Percentiles rank a stretch among this genome's conserved stretches.
phyloP scores from a whole-genome alignment of 2,888 invertebrate genomes.

The Geophilus truncorum region DNA sequence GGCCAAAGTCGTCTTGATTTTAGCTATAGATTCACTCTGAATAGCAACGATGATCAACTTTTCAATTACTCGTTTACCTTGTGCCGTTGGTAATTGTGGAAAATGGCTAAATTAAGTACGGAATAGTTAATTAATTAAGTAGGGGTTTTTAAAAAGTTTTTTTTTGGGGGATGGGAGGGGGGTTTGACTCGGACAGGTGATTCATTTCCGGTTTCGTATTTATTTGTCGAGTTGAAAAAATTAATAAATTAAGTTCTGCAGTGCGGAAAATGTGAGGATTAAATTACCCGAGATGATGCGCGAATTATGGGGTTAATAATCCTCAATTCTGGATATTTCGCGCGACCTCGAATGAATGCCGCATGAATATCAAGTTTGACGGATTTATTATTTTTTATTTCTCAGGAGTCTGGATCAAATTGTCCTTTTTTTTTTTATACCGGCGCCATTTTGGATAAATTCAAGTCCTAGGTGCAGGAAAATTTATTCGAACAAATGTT shows the following conservation, averaged over 20 bases:
- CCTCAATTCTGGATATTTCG: not conserved
- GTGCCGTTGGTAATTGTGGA: too few species aligned
- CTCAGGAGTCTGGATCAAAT: too few species aligned
- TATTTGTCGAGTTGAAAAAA: not conserved
- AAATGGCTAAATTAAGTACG: too few species aligned
- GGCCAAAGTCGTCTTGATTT: constrained; percentile 18
- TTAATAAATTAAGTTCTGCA: not conserved
- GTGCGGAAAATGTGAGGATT: not conserved
- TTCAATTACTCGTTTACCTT: constrained; percentile 1
- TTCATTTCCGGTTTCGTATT: not conserved
- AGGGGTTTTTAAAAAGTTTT: too few species aligned
- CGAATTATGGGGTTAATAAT: constrained; percentile 7
- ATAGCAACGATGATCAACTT: constrained; percentile 10
- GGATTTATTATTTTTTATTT: too few species aligned
- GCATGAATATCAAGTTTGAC: too few species aligned
- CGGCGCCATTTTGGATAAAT: not conserved
- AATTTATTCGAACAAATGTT: too few species aligned
- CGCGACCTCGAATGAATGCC: not conserved
- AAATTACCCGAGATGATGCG: not conserved
- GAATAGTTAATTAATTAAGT: too few species aligned
- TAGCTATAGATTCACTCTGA: constrained; percentile 12
- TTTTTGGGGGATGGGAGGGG: too few species aligned
- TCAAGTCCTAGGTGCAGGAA: not conserved
- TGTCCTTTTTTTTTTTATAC: too few species aligned
- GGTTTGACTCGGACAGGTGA: not conserved